These are phyloP conservation scores for Chelonia mydas DNA, from an alignment of 2,797 vertebrate species.

Conservation along the genomic window DNA sequence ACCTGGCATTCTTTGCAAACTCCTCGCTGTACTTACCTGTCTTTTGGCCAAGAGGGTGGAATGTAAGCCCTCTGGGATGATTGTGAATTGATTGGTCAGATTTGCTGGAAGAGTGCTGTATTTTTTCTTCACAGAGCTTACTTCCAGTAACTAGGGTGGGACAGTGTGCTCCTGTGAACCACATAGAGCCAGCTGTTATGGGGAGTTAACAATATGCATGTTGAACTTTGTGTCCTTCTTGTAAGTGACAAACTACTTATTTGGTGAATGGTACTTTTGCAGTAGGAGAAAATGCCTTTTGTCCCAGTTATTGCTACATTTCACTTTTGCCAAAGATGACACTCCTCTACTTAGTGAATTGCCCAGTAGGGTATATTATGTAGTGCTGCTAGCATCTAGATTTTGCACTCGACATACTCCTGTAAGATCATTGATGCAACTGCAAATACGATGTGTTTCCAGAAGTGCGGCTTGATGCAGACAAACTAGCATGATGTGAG, in stretches of 20 bases:
- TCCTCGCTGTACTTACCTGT: neutral
- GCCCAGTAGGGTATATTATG: neutral
- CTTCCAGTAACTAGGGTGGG: neutral
- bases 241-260: neutral
- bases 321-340: neutral
- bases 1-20: neutral
- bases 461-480: neutral
- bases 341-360: neutral
- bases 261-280: neutral
- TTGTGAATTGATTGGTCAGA: neutral
- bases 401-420: neutral
- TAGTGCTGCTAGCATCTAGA: neutral
- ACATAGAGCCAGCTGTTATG: neutral
- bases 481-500: constrained; percentile 2
- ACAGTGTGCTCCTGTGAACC: neutral
- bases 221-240: constrained; percentile 26
- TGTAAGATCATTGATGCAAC: neutral
- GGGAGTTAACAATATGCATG: neutral
- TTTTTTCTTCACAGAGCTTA: neutral
- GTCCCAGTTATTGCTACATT: neutral
- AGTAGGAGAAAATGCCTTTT: neutral
- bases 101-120: neutral
- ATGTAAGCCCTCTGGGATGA: neutral
- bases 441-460: neutral
- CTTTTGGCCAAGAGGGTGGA: neutral